Evolutionary conservation across 2,113 vertebrate species (phyloP), one percentile per base, ranked within the genome.

Genomic region (Hemicordylus capensis): DNA sequence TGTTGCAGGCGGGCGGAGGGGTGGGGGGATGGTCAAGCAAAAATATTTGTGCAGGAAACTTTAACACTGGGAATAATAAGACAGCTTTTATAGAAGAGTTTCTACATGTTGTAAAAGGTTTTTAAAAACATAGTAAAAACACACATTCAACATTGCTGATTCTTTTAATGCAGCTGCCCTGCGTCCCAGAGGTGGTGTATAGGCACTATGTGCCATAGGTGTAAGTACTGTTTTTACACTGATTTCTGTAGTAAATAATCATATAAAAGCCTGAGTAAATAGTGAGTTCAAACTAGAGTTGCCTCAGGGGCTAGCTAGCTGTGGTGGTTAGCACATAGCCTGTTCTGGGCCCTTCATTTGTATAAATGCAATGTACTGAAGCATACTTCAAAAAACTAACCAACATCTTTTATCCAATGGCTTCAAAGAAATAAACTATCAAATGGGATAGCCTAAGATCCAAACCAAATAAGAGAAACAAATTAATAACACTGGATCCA

Each of bases 31-130:
- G 91, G 87, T 94, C 86, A 91, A 93, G 80, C 78, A 93, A 95
- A n/a, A 95, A 95, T 95, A 93, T 95, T 94, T 93, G 80, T 89
- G 54, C 85, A 94, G 93, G 91, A 93, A 92, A 93, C 85, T 73
- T 91, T 95, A 93, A 95, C 90, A 93, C 88, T 90, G 93, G 92
- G 92, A 95, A 93, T 94, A 94, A 94, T 93, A 95, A 93, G 91
- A 90, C 84, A 86, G 85, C 85, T 93, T 95, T 95, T 95, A 95
- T 94, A 88, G 93, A 94, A 94, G 90, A 90, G 88, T 94, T 94
- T 94, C 89, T 94, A 95, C 95, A 94, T 94, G 93, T 86, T 92
- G 89, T 95, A 95, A 95, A 95, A 94, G 87, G 76, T 94, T 95
- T 95, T 90, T 91, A 42, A 94, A 95, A 95, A 94, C 93, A 94